Base-by-base conservation (phyloP, 2,113 vertebrate species). In the Malurus cyaneus region DNA sequence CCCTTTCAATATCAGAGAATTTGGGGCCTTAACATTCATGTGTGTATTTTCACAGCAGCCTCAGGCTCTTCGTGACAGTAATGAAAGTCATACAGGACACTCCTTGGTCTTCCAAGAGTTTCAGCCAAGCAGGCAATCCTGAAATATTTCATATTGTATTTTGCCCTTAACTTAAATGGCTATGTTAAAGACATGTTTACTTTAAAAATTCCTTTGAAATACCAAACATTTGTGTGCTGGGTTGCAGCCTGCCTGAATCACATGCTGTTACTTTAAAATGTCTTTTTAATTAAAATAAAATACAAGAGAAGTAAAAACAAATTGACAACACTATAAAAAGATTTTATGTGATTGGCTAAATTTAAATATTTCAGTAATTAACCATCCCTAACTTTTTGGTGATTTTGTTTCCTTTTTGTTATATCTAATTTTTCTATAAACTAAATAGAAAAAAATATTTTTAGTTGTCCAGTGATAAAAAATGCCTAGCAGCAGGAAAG, bases 381-480 rank as follows among this genome's bases (percentile, higher is more conserved):
- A 62, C 44, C 18, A 29, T 74, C 72, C 26, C 25, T 54, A 71
- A 73, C 6, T 16, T 95, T 86, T 85, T 83, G 32, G 29, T 9
- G 5, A 44, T 92, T 83, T 92, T 86, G 34, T 56, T 79, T 80
- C 32, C 14, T 72, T 61, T 78, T 73, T 41, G 15, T 54, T 72
- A 8, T 15, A 29, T 60, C 74, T 66, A 74, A 19, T 60, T 84
- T 90, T 80, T 74, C 44, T 67, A 44, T 54, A 70, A 83, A 89
- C 39, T 44, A 32, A 64, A 92, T 64, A 41, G 65, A 88, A 91
- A 97, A 97, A 93, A 96, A 72, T 56, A 93, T 94, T 96, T 94
- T 97, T 92, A 96, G 97, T 95, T 96, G 92, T 88, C 53, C 67
- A 92, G 62, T 94, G 87, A 95, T 93, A 81, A 94, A 97, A 95